A percentile compares a stretch with the other conserved stretches of the same genome.
These are phyloP conservation scores for Psilopsiagon aurifrons DNA, from an alignment of 2,113 vertebrate species.

Conservation along the genomic window DNA sequence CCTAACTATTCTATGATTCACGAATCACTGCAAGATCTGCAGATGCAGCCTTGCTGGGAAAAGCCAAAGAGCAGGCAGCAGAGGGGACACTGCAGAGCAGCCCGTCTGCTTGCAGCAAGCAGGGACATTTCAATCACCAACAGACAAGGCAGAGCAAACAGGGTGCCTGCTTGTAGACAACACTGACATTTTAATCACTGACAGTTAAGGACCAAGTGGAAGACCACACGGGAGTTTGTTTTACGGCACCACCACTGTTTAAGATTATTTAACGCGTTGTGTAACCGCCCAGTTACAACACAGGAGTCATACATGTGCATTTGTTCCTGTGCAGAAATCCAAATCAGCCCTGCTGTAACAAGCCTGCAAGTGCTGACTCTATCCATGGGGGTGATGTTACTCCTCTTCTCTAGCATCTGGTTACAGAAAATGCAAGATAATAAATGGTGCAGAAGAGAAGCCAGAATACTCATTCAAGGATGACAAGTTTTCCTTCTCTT, in stretches of 20 bases:
- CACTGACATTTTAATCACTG: neutral
- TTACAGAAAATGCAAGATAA: neutral
- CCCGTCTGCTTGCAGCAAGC: neutral
- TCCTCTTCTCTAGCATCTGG: neutral
- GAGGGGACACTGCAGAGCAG: neutral
- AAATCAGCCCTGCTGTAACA: neutral
- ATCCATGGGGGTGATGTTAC: neutral
- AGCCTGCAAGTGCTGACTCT: neutral
- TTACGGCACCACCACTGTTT: neutral
- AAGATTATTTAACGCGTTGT: neutral
- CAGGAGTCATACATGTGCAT: neutral
- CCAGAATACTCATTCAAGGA: neutral
- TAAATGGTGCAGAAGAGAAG: neutral
- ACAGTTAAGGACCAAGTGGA: neutral
- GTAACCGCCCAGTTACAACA: neutral
- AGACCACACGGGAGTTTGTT: neutral
- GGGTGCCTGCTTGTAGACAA: neutral
- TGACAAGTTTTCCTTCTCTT: neutral
- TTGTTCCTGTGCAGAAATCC: neutral
- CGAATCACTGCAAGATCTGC: fast-evolving
- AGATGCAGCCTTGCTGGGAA: neutral
- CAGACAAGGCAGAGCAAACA: neutral
- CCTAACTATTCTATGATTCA: no score
- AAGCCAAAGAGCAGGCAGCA: neutral
- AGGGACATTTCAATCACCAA: neutral